Evolutionary conservation across 2,888 invertebrate species (phyloP), one percentile per base, ranked within the genome.

Genomic region (Xylophagus ater): DNA sequence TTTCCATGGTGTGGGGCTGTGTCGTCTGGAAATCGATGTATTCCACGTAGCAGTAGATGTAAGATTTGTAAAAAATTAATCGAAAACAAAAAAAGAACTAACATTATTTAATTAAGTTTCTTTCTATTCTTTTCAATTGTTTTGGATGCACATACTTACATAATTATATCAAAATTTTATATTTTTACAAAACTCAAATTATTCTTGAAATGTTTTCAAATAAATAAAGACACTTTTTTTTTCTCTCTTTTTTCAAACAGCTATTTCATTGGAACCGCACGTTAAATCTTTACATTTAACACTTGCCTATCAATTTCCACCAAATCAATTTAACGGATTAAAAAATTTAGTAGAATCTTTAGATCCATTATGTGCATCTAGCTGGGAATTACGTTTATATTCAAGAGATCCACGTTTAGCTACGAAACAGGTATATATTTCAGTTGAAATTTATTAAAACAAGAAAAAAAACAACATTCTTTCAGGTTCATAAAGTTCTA

Each of bases 251-350:
- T 12, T 32, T 37, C 25, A 45, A 40, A 42, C 65, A 79, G 80
- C 79, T 13, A 76, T 82, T 51, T 76, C 74, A 54, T 67, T 82
- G 54, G 85, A 87, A 58, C 80, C 84, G 1, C 82, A 84, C 57
- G 79, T 82, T 37, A 88, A 89, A 60, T 84, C 86, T 8, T 69
- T 90, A 37, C 90, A 92, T 64, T 70, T 92, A 52, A 88, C 89
- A 6, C 67, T 92, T 55, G 89, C 89, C 13, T 90, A 90, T 67
- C 86, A 87, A 63, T 92, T 90, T 62, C 76, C 81, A 10, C 71
- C 73, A 52, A 68, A 71, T 14, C 77, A 80, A 37, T 87, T 77
- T 54, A 74, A 79, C 44, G 66, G 73, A 37, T 69, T 92, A 34
- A 81, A 84, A 63, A 64, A 67, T 12, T 67, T 89, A 49, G 84